Base-by-base conservation (phyloP, 2,797 vertebrate genomes). In the Synanceia verrucosa region DNA sequence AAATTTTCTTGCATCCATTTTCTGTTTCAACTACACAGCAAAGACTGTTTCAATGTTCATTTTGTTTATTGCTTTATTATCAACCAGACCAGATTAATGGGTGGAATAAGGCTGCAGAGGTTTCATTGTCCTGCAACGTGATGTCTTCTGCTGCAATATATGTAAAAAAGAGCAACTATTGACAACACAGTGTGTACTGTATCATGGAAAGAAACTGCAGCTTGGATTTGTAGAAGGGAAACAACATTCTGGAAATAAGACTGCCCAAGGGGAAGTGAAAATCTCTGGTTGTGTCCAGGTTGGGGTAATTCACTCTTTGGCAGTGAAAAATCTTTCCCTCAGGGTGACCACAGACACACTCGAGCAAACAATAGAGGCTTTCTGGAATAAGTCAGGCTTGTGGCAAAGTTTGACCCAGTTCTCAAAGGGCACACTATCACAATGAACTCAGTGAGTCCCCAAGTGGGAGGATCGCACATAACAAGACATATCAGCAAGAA, bases 381-480 rank as follows among this genome's bases (percentile, higher is more conserved):
- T 84, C 53, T 58, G 48, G 79, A 75, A 60, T 46, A 62, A 73
- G 55, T 58, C 28, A 23, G 70, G 65, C 82, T 81, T 3, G 3
- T 53, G 61, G 82, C 76, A 37, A 70, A 66, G 59, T 72, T 43
- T 87, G 83, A 78, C 75, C 83, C 46, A 88, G 19, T 68, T 88
- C 52, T 65, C 2, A 84, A 77, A 82, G 70, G 73, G 33, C 66
- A 84, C 6, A 31, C 28, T 48, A 29, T 68, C 62, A 72, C 18
- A 73, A 44, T 67, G 24, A 68, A 50, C 60, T 61, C 39, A 69
- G 5, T 21, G 56, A 61, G 52, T 33, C 23, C 39, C 36, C 28
- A 33, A 61, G 55, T 29, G 59, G 65, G 65, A 65, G n/a, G 34
- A 64, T 60, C 29, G 29, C 18, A 24, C 37, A 58, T 41, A 65